Percentiles rank a stretch among this genome's conserved stretches.
phyloP scores from a whole-genome alignment of 2,797 vertebrate genomes.

The Centroberyx gerrardi region DNA sequence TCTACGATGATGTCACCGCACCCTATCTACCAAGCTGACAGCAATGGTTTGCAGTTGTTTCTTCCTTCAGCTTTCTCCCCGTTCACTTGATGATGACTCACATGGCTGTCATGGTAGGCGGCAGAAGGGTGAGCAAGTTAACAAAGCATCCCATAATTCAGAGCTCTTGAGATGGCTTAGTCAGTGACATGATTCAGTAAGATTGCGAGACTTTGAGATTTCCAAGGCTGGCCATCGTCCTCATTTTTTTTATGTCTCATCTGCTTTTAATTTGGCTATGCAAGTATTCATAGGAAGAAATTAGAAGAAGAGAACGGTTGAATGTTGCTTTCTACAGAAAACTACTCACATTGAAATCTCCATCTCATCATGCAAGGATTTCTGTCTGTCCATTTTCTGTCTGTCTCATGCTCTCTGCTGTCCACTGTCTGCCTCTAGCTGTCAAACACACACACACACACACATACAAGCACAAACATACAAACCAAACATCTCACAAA shows the following conservation, averaged over 20 bases:
- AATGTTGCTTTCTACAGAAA: too few species aligned
- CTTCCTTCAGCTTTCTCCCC: neutral
- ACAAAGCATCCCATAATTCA: neutral
- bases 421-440: neutral
- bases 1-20: neutral
- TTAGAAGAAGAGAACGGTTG: too few species aligned
- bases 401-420: neutral
- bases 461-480: neutral
- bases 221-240: neutral
- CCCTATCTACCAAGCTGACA: neutral
- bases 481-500: conserved; percentile 2
- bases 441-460: too few species aligned
- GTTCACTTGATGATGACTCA: neutral
- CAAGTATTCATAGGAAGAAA: too few species aligned
- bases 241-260: neutral
- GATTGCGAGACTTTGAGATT: neutral
- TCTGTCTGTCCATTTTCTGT: too few species aligned
- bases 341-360: too few species aligned
- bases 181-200: neutral
- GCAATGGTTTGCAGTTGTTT: neutral
- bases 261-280: neutral
- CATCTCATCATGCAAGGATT: too few species aligned
- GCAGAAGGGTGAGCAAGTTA: neutral
- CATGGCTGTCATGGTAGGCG: neutral
- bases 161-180: neutral